Evolutionary conservation across 2,113 vertebrate species (phyloP).

Genomic region (Catharus fuscescens): DNA sequence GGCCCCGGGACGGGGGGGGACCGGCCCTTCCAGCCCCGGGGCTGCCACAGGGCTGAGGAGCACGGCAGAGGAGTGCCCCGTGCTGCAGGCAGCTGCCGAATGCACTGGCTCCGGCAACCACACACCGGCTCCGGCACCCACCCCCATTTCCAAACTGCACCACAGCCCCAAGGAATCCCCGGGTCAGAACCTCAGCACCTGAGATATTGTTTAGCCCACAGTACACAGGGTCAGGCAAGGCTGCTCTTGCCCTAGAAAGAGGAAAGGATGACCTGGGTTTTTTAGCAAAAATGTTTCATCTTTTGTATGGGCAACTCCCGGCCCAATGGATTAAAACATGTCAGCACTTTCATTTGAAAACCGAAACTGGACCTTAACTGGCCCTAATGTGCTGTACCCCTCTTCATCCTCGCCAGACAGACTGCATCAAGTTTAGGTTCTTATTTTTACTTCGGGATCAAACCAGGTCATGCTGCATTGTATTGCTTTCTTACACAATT

Average conservation of each 20-base stretch:
- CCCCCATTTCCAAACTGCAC: neutral
- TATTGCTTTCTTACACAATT: neutral
- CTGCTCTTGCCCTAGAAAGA: neutral
- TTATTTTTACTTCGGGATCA: fast-evolving
- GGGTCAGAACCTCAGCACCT: fast-evolving
- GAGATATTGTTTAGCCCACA: neutral
- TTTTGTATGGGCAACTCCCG: fast-evolving
- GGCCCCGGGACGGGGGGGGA: neutral
- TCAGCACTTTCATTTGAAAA: too few species aligned
- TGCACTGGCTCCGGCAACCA: neutral
- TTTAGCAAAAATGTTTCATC: neutral
- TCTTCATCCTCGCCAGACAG: neutral
- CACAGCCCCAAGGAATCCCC: neutral
- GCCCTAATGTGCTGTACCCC: fast-evolving
- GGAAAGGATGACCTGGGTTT: fast-evolving
- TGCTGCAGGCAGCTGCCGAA: neutral
- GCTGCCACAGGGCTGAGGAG: neutral
- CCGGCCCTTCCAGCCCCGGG: fast-evolving
- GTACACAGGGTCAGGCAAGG: neutral
- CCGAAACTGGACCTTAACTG: neutral
- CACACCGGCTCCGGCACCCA: neutral
- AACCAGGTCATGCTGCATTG: fast-evolving
- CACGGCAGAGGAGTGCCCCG: fast-evolving
- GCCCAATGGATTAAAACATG: fast-evolving
- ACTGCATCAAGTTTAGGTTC: neutral